Base-by-base conservation (phyloP, 2,797 vertebrate genomes). In the Myripristis jacobus region DNA sequence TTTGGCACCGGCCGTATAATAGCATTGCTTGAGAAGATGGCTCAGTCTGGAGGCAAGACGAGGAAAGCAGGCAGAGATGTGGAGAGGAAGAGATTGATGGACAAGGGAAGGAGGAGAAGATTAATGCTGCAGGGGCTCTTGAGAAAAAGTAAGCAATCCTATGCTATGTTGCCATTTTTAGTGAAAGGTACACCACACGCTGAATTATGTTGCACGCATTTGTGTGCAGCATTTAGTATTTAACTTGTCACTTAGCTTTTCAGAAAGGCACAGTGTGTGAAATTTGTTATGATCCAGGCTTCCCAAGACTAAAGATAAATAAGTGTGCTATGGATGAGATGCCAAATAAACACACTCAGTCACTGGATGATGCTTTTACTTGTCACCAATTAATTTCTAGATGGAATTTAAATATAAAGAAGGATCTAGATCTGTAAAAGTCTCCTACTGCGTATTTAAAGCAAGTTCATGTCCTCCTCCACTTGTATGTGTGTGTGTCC, bases 1-100 rank as follows among this genome's bases (percentile, higher is more conserved):
- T 81, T 89, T 82, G 77, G 70, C 77, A 82, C 79, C 59, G 34
- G 9, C 34, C 9, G 34, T 36, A 36, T 8, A 36, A 9, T 36
- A 36, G 34, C 34, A 11, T 36, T 36, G 34, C 34, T 10, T 36
- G 34, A 36, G 34, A 72, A 73, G 61, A 54, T 76, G 41, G 9
- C 38, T 66, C 64, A 58, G 55, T 10, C 34, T 36, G 34, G 59
- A 79, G 73, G 70, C 68, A 48, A 22, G 38, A 55, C 67, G 22
- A 60, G 29, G 31, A 63, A 48, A 48, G 25, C 67, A 44, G 44
- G 27, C 36, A 31, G 41, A 18, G 43, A 47, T 19, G 34, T 8
- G 66, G 19, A 60, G 44, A 50, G 18, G 67, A 29, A 0, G 6
- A 47, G 57, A 51, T 16, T 62, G 67, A 78, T 25, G 69, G 66